Conservation (phyloP, 2,888 invertebrate genomes). For the Tetramorium bicarinatum region DNA sequence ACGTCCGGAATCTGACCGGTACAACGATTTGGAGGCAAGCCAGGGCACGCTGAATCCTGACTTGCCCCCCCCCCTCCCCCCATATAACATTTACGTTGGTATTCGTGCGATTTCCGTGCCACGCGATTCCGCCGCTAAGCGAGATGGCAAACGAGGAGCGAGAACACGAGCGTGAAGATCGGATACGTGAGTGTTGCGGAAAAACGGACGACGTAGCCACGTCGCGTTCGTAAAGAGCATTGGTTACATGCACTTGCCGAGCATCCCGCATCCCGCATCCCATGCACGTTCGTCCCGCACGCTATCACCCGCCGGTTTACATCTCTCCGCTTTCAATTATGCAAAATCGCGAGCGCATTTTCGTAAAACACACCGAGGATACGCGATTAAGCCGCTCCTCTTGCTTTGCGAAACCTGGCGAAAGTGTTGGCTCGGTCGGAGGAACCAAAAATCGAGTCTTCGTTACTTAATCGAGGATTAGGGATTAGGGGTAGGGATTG, state of each 20-base stretch:
- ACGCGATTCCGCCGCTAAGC: constrained; percentile 16
- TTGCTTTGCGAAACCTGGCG: background rate
- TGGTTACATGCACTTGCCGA: constrained; percentile 10
- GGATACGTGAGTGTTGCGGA: constrained; percentile 41
- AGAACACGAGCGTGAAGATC: constrained; percentile 28
- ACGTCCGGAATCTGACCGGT: constrained; percentile 67
- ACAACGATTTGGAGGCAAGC: constrained; percentile 71
- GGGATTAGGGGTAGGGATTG: no score
- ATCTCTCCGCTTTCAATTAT: constrained; percentile 37
- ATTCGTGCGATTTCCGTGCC: constrained; percentile 49
- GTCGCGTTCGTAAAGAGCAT: constrained; percentile 42
- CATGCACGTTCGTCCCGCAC: constrained; percentile 19
- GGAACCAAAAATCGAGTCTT: background rate
- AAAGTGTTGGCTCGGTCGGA: background rate
- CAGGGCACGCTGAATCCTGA: constrained; percentile 71
- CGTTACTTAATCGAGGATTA: background rate
- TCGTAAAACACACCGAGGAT: constrained; percentile 23
- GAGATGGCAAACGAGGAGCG: constrained; percentile 2
- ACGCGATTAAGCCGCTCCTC: background rate
- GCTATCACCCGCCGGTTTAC: constrained; percentile 16
- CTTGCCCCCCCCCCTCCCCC: constrained; percentile 53
- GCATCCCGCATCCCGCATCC: background rate
- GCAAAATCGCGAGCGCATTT: constrained; percentile 38
- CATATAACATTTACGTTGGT: constrained; percentile 53
- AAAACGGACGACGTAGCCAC: constrained; percentile 44